Conservation (phyloP, 2,888 invertebrate species). For the Amphipyra tragopoginis region DNA sequence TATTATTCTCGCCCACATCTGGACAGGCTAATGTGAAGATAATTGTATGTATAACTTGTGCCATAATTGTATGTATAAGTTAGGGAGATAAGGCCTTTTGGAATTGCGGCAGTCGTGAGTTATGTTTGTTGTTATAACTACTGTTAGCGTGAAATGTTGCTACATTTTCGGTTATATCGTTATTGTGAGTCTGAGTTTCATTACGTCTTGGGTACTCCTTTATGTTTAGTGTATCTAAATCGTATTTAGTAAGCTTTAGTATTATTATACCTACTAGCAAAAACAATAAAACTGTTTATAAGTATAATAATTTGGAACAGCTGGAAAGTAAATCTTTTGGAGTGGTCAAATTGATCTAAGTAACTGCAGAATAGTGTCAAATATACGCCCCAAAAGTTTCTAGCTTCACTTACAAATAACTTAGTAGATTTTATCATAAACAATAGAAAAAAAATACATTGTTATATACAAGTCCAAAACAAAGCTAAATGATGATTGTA, state of each 20-base stretch:
- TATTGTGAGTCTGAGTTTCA: conserved; percentile 50
- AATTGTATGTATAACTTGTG: conserved; percentile 55
- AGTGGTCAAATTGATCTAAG: too few relatives aligned
- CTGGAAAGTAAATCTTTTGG: too few relatives aligned
- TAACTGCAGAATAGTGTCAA: too few relatives aligned
- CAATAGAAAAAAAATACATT: too few relatives aligned
- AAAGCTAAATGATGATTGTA: too few relatives aligned
- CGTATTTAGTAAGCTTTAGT: conserved; percentile 14
- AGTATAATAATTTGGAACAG: too few relatives aligned
- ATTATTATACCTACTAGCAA: too few relatives aligned
- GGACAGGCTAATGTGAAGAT: conserved; percentile 62
- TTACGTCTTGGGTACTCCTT: conserved; percentile 33
- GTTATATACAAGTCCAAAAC: too few relatives aligned
- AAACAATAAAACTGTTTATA: too few relatives aligned
- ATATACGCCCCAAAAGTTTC: too few relatives aligned
- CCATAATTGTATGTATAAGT: conserved; percentile 52
- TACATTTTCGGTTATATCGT: conserved; percentile 41
- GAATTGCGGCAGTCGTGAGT: conserved; percentile 34
- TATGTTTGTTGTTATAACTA: conserved; percentile 46
- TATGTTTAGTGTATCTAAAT: conserved; percentile 17
- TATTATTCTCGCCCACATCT: conserved; percentile 70
- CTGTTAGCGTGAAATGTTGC: conserved; percentile 44
- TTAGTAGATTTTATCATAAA: too few relatives aligned
- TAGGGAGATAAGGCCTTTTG: conserved; percentile 38
- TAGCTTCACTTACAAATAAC: too few relatives aligned